Conservation (phyloP, 1,140 invertebrate species). For the Drosophila parabipectinata region DNA sequence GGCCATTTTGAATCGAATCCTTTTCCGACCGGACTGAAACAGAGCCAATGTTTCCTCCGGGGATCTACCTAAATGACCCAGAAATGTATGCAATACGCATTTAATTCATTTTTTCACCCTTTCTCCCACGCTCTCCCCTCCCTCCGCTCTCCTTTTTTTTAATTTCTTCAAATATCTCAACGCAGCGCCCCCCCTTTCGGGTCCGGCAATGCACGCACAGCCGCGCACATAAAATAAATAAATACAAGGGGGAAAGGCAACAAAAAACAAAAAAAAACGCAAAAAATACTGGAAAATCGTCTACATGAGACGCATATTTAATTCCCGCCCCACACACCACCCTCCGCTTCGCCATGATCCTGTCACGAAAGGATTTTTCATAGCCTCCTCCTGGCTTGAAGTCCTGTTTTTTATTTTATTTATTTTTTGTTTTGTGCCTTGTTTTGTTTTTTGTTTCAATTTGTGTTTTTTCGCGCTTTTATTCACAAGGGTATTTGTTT, state of each 20-base stretch:
- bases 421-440: slow-evolving; percentile 17
- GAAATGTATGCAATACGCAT: slow-evolving; percentile 59
- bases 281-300: slow-evolving; percentile 36
- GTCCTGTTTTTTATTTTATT: slow-evolving; percentile 29
- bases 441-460: slow-evolving; percentile 17
- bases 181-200: background rate
- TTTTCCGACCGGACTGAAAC: slow-evolving; percentile 2
- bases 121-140: background rate
- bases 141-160: slow-evolving; percentile 14
- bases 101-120: slow-evolving; percentile 47
- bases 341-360: background rate
- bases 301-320: slow-evolving; percentile 80
- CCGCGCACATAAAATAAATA: slow-evolving; percentile 76
- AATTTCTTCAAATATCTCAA: slow-evolving; percentile 67
- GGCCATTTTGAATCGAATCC: slow-evolving; percentile 17
- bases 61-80: slow-evolving; percentile 50
- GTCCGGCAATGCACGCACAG: slow-evolving; percentile 67
- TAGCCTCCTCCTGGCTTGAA: slow-evolving; percentile 42
- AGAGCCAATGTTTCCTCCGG: slow-evolving; percentile 23
- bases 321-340: slow-evolving; percentile 48
- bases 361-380: slow-evolving; percentile 74
- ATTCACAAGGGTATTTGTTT: slow-evolving; percentile 4
- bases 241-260: slow-evolving; percentile 34
- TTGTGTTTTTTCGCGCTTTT: slow-evolving; percentile 5
- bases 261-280: slow-evolving; percentile 12